Evolutionary conservation across 2,113 vertebrate species (phyloP).

Genomic region (Lasiurus cinereus): DNA sequence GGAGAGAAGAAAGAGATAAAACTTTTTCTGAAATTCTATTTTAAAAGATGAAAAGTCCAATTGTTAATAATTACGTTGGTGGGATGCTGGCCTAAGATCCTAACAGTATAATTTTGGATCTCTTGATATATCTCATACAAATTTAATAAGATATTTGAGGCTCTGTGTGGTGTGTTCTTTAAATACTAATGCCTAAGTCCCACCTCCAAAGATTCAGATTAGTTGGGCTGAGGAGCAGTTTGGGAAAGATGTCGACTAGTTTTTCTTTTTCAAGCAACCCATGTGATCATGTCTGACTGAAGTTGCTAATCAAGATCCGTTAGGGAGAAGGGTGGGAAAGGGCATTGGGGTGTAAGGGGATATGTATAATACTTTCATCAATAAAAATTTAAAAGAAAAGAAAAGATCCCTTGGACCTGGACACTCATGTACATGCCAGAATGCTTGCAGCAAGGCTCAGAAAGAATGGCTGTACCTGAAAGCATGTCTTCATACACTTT

Average conservation of each 20-base stretch:
- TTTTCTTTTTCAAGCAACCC: neutral
- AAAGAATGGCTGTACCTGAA: neutral
- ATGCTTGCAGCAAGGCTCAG: neutral
- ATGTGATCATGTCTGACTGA: neutral
- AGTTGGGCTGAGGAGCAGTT: neutral
- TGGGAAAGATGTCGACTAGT: neutral
- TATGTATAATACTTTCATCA: too few relatives aligned
- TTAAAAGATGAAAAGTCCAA: neutral
- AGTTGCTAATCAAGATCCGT: neutral
- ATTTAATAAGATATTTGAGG: neutral
- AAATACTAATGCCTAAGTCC: neutral
- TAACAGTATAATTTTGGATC: neutral
- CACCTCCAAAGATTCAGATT: neutral
- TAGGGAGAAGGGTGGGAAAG: too few relatives aligned
- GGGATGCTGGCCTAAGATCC: neutral
- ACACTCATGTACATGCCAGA: neutral
- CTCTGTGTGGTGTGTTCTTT: neutral
- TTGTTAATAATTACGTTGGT: neutral
- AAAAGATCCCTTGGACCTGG: neutral
- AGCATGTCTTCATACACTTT: neutral
- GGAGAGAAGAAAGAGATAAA: neutral
- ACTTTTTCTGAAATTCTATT: neutral
- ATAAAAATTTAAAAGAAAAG: too few relatives aligned
- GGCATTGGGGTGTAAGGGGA: too few relatives aligned
- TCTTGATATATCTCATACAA: neutral